Evolutionary conservation across 2,797 vertebrate species (phyloP), one percentile per base, ranked within the genome.

Genomic region (Silurus lanzhouensis): DNA sequence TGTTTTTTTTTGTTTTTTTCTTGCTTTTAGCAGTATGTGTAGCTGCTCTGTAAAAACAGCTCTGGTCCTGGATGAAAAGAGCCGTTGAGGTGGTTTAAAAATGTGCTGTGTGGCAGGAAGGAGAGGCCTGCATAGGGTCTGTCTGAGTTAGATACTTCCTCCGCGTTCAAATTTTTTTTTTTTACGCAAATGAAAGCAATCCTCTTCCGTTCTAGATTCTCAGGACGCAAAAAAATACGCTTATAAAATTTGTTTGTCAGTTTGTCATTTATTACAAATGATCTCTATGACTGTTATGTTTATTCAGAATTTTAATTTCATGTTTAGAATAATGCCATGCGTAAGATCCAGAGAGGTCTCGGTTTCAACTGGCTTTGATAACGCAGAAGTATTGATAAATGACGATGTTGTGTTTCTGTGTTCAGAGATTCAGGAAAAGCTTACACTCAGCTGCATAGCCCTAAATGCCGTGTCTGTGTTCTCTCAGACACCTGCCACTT

Each of bases 401-500:
- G 66, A 75, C 55, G 88, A 70, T 86, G 90, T 85, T 83, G 64
- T 90, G 77, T 84, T 85, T 71, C 20, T 88, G 68, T 88, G 31
- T 74, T 60, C 25, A 83, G 87, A 27, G 75, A 91, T 88, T 88
- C 84, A 85, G 84, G 90, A 91, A 87, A 87, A 87, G 88, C 86
- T 81, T 84, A 66, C 61, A 82, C 90, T 94, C 93, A 93, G 92
- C 92, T 93, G 92, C 88, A 85, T 88, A 17, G 89, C 89, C 91
- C 91, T 93, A 93, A 94, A 94, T 94, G 92, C 91, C 92, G 89
- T 88, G 88, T 92, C 90, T 91, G 90, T 93, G 90, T 93, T 91
- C 87, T 72, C 87, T 90, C 91, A 91, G 90, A 92, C 94, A 94
- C 93, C 94, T 95, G 94, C 93, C 91, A 91, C 90, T 92, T 91